These are phyloP conservation scores for Homalodisca vitripennis DNA, from an alignment of 1,140 invertebrate species.

Conservation along the genomic window DNA sequence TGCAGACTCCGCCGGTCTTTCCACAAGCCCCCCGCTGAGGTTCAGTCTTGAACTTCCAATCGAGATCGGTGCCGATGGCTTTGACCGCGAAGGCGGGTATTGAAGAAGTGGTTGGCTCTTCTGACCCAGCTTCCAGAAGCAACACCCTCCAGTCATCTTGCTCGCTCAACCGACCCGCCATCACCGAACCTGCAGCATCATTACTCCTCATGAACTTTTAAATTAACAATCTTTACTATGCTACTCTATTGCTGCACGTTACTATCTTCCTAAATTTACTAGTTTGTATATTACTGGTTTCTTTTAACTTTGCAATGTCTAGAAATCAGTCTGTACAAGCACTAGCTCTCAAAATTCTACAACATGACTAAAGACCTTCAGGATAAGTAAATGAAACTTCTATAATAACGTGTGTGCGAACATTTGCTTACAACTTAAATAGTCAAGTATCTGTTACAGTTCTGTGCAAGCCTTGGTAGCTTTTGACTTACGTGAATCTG, in stretches of 20 bases:
- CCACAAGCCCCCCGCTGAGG: conserved; percentile 56
- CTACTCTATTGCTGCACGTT: neutral
- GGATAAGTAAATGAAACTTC: no score
- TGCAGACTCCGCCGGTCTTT: conserved; percentile 61
- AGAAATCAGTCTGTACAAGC: no score
- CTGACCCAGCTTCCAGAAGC: conserved; percentile 61
- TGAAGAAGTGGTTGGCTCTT: conserved; percentile 64
- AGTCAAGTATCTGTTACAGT: no score
- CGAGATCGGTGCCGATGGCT: conserved; percentile 54
- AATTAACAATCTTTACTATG: neutral
- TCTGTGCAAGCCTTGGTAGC: no score
- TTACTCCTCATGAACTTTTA: no score
- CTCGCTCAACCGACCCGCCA: conserved; percentile 59
- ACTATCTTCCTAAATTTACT: conserved; percentile 12
- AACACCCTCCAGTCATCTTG: conserved; percentile 50
- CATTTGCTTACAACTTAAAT: no score
- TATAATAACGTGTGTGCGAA: no score
- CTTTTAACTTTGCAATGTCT: no score
- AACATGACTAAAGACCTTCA: no score
- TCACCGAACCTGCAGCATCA: conserved; percentile 48
- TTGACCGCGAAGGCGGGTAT: conserved; percentile 62
- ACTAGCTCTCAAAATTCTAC: no score
- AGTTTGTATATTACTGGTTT: no score
- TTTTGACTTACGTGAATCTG: no score
- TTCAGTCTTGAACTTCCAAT: conserved; percentile 67